phyloP scores from a whole-genome alignment of 1,140 invertebrate genomes.

The Eulimnadia texana region DNA sequence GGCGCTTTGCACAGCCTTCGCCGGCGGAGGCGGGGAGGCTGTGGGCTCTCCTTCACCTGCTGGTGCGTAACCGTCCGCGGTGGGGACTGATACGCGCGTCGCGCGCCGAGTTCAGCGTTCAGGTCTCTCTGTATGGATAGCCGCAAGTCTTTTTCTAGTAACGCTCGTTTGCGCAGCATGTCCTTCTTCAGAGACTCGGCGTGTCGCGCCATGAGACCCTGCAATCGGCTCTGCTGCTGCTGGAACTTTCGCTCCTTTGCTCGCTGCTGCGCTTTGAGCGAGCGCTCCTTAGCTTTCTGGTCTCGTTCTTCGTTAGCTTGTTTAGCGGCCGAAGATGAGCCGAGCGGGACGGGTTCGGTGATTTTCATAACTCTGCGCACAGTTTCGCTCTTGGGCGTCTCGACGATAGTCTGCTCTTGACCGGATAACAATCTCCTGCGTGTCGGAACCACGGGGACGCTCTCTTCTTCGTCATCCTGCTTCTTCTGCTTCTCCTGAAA shows the following conservation, averaged over 20 bases:
- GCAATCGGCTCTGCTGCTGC: slow-evolving; percentile 50
- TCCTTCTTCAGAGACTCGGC: slow-evolving; percentile 88
- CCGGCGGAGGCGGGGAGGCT: not conserved
- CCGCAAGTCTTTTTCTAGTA: slow-evolving; percentile 80
- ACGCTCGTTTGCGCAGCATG: slow-evolving; percentile 73
- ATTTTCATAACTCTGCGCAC: not conserved
- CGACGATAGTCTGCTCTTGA: not conserved
- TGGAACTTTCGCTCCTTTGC: slow-evolving; percentile 38
- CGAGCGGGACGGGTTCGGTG: not conserved
- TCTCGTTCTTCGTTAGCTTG: slow-evolving; percentile 11
- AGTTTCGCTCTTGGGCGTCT: not conserved
- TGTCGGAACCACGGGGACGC: not conserved
- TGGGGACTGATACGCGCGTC: not conserved
- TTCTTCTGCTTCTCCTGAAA: slow-evolving; percentile 68
- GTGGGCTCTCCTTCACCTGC: not conserved
- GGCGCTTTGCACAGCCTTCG: too few species aligned
- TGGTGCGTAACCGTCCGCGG: not conserved
- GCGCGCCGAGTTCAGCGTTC: not conserved
- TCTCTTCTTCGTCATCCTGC: slow-evolving; percentile 1
- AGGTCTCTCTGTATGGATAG: slow-evolving; percentile 59
- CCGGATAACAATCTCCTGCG: not conserved
- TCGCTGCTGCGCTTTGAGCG: slow-evolving; percentile 25
- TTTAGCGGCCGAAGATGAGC: not conserved
- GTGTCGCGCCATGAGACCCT: slow-evolving; percentile 57
- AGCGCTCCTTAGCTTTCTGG: slow-evolving; percentile 5